phyloP scores from a whole-genome alignment of 2,113 vertebrate species.

The Cygnus buccinator region DNA sequence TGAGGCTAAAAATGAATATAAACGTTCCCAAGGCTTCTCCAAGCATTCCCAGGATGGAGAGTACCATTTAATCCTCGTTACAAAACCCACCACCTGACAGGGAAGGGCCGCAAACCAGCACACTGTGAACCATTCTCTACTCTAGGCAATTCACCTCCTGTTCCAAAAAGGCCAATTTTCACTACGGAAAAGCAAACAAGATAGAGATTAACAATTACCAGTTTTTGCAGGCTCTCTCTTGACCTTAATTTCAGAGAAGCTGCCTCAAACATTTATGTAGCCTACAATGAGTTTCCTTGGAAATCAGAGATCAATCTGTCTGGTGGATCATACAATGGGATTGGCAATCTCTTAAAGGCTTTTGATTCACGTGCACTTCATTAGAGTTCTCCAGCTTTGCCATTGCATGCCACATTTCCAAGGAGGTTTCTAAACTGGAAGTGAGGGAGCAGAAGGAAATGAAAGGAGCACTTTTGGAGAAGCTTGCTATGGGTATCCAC shows the following conservation, averaged over 20 bases:
- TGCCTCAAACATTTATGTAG: background rate
- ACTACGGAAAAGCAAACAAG: accelerated
- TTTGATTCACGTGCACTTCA: background rate
- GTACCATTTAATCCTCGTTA: background rate
- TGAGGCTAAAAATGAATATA: background rate
- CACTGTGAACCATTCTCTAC: accelerated
- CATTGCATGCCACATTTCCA: background rate
- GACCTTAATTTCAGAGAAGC: background rate
- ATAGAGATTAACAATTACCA: background rate
- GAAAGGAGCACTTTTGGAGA: background rate
- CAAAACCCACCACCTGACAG: background rate
- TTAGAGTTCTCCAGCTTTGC: background rate
- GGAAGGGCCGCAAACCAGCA: background rate
- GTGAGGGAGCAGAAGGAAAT: background rate
- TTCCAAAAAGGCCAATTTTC: background rate
- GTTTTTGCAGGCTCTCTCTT: background rate
- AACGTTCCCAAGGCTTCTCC: background rate
- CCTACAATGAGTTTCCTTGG: background rate
- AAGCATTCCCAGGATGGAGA: background rate
- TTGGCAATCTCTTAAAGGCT: background rate
- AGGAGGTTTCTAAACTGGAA: background rate
- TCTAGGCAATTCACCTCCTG: background rate
- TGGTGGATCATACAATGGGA: background rate
- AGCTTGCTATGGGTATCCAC: background rate
- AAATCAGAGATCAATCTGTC: background rate